Conservation (phyloP, 2,113 vertebrate species). For the Thamnaconus septentrionalis region DNA sequence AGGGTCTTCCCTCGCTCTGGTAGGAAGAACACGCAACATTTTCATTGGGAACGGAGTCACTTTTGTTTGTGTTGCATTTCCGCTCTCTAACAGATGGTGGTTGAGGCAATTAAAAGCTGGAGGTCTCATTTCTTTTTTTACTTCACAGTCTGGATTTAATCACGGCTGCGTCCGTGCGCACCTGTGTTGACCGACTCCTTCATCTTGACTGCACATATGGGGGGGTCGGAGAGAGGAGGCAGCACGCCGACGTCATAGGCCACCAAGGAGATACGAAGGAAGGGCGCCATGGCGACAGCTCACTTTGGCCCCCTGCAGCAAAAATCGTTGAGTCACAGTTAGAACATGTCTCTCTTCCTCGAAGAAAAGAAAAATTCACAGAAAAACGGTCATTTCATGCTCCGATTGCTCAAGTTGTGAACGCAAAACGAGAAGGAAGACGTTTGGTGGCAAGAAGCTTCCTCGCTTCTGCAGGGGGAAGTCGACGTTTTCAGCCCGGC, state of each 20-base stretch:
- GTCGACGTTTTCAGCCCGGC: slow-evolving; percentile 24
- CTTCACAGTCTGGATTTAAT: background rate
- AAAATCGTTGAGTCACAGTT: background rate
- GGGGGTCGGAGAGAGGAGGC: slow-evolving; percentile 70
- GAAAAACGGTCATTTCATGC: background rate
- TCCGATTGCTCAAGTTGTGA: slow-evolving; percentile 11
- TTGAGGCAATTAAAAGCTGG: background rate
- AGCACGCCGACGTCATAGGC: slow-evolving; percentile 83
- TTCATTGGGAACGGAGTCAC: background rate
- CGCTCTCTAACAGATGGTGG: slow-evolving; percentile 6
- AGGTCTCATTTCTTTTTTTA: background rate
- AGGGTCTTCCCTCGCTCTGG: slow-evolving; percentile 94
- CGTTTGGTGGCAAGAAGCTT: background rate
- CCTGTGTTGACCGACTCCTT: slow-evolving; percentile 95
- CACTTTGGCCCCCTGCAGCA: slow-evolving; percentile 54
- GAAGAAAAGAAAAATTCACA: background rate
- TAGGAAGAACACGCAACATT: slow-evolving; percentile 3
- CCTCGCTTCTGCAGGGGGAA: slow-evolving; percentile 36
- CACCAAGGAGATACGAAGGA: slow-evolving; percentile 90
- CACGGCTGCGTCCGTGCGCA: slow-evolving; percentile 43
- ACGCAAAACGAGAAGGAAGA: slow-evolving; percentile 47
- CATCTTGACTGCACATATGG: slow-evolving; percentile 93
- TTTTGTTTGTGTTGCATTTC: background rate
- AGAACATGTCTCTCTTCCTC: background rate
- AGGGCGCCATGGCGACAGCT: slow-evolving; percentile 85